These are phyloP conservation scores for Hemistola chrysoprasaria DNA, from an alignment of 2,888 invertebrate genomes.

Conservation along the genomic window DNA sequence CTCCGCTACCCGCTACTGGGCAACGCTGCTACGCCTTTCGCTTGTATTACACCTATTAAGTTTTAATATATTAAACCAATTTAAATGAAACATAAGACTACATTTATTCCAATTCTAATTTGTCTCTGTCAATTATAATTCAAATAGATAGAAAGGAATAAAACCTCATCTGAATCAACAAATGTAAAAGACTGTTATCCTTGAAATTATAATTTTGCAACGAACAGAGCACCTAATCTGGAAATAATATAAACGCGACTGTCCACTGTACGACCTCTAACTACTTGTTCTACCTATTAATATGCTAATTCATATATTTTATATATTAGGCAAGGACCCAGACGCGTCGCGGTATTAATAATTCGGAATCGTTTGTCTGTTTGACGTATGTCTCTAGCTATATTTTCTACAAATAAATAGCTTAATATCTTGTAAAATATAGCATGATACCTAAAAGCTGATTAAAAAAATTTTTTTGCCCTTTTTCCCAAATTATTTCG, in stretches of 20 bases:
- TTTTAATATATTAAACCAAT: too few relatives aligned
- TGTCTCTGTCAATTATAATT: not conserved
- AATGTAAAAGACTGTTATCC: conserved; percentile 45
- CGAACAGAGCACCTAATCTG: conserved; percentile 51
- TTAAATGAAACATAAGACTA: too few relatives aligned
- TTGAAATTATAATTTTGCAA: conserved; percentile 57
- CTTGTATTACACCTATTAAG: too few relatives aligned
- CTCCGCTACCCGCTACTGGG: too few relatives aligned
- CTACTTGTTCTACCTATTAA: conserved; percentile 60
- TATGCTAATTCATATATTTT: conserved; percentile 66
- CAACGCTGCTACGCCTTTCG: too few relatives aligned
- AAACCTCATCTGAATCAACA: conserved; percentile 33
- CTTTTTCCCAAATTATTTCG: too few relatives aligned
- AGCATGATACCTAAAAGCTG: too few relatives aligned
- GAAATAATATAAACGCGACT: conserved; percentile 52
- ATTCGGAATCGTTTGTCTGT: conserved; percentile 35
- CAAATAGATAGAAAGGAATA: conserved; percentile 8
- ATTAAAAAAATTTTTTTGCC: too few relatives aligned
- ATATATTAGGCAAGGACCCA: conserved; percentile 49
- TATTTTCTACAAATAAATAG: conserved; percentile 22
- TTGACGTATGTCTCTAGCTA: conserved; percentile 27
- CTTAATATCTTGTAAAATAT: too few relatives aligned
- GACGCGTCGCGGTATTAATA: conserved; percentile 38
- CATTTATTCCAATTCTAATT: too few relatives aligned
- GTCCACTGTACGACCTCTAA: conserved; percentile 67